Base-by-base conservation (phyloP, 1,140 invertebrate genomes). In the Grapholita molesta region DNA sequence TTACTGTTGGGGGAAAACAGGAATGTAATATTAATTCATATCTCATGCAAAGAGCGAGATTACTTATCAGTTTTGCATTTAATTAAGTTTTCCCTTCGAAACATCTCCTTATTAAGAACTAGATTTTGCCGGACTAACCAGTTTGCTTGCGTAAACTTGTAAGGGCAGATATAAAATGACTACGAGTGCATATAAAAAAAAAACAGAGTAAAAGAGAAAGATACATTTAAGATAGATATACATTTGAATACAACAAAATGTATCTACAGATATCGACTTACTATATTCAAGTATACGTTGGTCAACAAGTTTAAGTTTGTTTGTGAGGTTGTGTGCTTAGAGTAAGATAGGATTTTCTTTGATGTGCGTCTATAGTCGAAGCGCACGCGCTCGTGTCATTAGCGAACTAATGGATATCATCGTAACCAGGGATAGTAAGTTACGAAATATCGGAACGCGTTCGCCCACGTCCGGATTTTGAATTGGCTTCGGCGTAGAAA, bases 401-500 rank as follows among this genome's bases (percentile, higher is more conserved):
- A 61, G 55, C 55, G 55, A 61, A 61, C 55, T 61, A 61, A 61
- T 61, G 55, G 55, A 61, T 61, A 61, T 61, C 55, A 61, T 32
- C 18, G 42, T n/a, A n/a, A n/a, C 33, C 24, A 38, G 32, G 64
- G 32, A 42, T 66, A 38, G 64, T 42, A 4, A 9, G 55, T 61
- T 66, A 38, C 42, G 21, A 69, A 69, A 57, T 35, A 78, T 78
- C 79, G 67, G 77, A 86, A 83, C 82, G 70, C 76, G 84, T 86
- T 85, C 88, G 86, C 88, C 88, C 85, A 90, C 88, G 77, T 77
- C 77, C 78, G 74, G 86, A 84, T 83, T 78, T 82, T 78, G 74
- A 79, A 80, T 77, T 75, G 73, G 79, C 77, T 81, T 84, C 75
- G 80, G 82, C 84, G 86, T 87, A 82, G 83, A 88, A 89, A 90